Conservation (phyloP, 2,113 vertebrate species). For the Hystrix cristata region DNA sequence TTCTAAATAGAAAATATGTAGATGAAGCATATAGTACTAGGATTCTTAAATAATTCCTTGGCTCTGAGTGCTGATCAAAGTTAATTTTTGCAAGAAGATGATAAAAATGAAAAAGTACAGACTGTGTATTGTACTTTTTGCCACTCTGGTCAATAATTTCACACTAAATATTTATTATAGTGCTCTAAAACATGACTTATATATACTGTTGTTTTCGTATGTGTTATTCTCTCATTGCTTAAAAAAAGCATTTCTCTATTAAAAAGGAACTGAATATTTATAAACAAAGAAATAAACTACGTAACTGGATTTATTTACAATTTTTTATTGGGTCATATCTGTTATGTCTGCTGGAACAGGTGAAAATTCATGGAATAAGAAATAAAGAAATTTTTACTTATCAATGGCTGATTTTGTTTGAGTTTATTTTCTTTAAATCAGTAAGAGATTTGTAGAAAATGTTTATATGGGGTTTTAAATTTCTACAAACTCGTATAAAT, state of each 20-base stretch:
- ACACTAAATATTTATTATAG: background rate
- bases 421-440: conserved; percentile 21
- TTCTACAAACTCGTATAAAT: background rate
- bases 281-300: background rate
- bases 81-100: background rate
- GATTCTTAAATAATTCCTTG: background rate
- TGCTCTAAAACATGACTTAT: background rate
- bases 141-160: background rate
- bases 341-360: background rate
- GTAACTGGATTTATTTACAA: background rate
- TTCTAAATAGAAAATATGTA: background rate
- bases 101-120: background rate
- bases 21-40: background rate
- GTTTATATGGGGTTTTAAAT: background rate
- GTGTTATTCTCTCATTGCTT: background rate
- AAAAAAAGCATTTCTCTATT: background rate
- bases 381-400: background rate
- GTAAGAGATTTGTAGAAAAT: background rate
- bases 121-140: background rate
- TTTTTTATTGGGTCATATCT: background rate
- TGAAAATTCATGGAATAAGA: background rate
- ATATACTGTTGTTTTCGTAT: background rate
- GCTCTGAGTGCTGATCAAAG: background rate
- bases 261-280: background rate
- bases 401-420: background rate